Base-by-base conservation (phyloP, 1,140 invertebrate species). In the Drosophila sproati region DNA sequence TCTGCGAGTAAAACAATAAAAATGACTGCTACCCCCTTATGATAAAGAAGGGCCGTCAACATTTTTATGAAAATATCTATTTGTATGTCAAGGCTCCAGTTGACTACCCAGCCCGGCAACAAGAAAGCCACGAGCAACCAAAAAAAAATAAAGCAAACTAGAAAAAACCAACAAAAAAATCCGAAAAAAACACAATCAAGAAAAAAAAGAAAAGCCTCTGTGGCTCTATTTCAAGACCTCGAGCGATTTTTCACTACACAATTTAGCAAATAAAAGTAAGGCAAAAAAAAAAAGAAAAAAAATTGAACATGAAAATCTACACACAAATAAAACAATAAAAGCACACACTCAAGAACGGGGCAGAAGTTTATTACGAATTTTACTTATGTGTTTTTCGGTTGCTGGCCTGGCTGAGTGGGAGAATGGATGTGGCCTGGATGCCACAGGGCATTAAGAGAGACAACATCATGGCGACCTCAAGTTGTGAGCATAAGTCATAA, bases 251-350 rank as follows among this genome's bases (percentile, higher is more conserved):
- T 89, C 80, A 89, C 83, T 83, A 88, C 77, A 89, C 85, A 89
- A 83, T 89, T 88, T 88, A 88, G 85, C 83, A 88, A 88, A 88
- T 88, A 88, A 88, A 89, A 88, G 77, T 70, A 64, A 66, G 54
- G 66, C 50, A 78, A 60, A 52, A 67, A 54, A 71, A 34, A 62
- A 51, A 69, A 32, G 62, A 64, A 43, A 48, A 51, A 77, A 83
- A 83, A 83, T 80, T 78, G 76, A 88, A 66, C 60, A 76, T 61
- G 62, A 76, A 82, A 81, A 88, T 88, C 82, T 87, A 64, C 79
- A 80, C 69, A 88, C 77, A 88, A 88, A 88, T 88, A 88, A 88
- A 88, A 88, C 85, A 88, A 88, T 88, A 88, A 89, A 88, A 83
- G 61, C 83, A 50, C 64, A 74, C 68, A 77, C 51, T 72, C 48